These are phyloP conservation scores for Tridacna gigas DNA, from an alignment of 2,888 invertebrate species.

Conservation along the genomic window DNA sequence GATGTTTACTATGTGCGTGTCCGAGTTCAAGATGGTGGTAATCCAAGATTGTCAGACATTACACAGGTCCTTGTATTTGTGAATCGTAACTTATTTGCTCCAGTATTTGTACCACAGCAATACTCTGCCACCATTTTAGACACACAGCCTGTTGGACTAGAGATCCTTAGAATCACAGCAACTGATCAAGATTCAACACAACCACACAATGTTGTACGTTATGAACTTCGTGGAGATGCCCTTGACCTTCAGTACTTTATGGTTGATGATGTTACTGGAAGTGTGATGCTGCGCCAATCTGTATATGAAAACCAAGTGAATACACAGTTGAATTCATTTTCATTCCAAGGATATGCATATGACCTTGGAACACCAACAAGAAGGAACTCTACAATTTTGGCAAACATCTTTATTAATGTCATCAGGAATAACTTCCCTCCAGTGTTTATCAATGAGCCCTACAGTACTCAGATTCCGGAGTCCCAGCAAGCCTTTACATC, in stretches of 20 bases:
- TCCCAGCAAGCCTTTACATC: slow-evolving; percentile 52
- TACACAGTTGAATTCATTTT: slow-evolving; percentile 43
- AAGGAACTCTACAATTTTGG: slow-evolving; percentile 39
- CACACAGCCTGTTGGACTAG: slow-evolving; percentile 68
- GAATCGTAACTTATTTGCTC: slow-evolving; percentile 72
- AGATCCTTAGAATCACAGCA: slow-evolving; percentile 73
- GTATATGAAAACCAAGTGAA: slow-evolving; percentile 51
- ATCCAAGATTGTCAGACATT: slow-evolving; percentile 71
- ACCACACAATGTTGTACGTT: slow-evolving; percentile 78
- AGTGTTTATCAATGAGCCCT: slow-evolving; percentile 69
- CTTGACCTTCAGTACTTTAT: slow-evolving; percentile 72
- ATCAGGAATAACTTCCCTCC: slow-evolving; percentile 76
- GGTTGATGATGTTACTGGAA: slow-evolving; percentile 70
- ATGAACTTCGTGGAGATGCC: slow-evolving; percentile 70
- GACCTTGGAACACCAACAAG: slow-evolving; percentile 72
- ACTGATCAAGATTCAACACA: slow-evolving; percentile 71
- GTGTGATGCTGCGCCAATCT: slow-evolving; percentile 58
- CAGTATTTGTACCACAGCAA: slow-evolving; percentile 59
- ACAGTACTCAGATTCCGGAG: slow-evolving; percentile 64
- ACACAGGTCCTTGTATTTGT: slow-evolving; percentile 69
- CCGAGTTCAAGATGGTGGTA: slow-evolving; percentile 78
- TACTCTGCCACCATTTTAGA: slow-evolving; percentile 70
- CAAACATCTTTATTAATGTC: slow-evolving; percentile 68
- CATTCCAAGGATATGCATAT: slow-evolving; percentile 74
- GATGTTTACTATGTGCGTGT: slow-evolving; percentile 70